Conservation (phyloP, 1,140 invertebrate species). For the Idris sp. region DNA sequence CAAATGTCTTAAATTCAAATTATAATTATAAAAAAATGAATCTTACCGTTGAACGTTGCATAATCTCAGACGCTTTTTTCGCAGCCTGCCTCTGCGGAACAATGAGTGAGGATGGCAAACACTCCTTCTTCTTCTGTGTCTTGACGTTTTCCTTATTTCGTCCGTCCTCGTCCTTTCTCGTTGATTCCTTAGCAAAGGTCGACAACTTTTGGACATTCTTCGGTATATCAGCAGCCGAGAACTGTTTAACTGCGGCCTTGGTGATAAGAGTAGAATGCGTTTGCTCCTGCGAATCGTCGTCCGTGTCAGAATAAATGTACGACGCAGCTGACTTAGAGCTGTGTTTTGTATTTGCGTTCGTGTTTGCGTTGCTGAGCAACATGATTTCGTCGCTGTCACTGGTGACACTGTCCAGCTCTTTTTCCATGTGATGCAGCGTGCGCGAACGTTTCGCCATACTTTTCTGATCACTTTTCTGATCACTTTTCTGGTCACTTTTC, state of each 20-base stretch:
- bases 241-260: constrained; percentile 91
- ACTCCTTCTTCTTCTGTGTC: constrained; percentile 81
- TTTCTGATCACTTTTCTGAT: constrained; percentile 60
- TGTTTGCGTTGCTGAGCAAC: constrained; percentile 77
- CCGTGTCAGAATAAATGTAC: constrained; percentile 87
- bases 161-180: constrained; percentile 63
- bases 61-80: constrained; percentile 92
- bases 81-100: constrained; percentile 94
- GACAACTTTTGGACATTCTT: constrained; percentile 69
- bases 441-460: constrained; percentile 75
- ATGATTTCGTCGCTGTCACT: constrained; percentile 88
- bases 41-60: constrained; percentile 77
- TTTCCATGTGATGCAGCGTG: constrained; percentile 84
- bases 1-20: no score
- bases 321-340: constrained; percentile 72
- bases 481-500: constrained; percentile 61
- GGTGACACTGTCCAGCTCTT: constrained; percentile 80
- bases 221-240: constrained; percentile 77
- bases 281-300: constrained; percentile 84
- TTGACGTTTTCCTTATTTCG: constrained; percentile 81
- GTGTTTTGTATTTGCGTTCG: constrained; percentile 65
- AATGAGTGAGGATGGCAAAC: constrained; percentile 86
- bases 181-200: constrained; percentile 66
- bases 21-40: constrained; percentile 6
- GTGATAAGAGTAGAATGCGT: constrained; percentile 81